Evolutionary conservation across 2,888 invertebrate genomes (phyloP), one percentile per base, ranked within the genome.

Genomic region (Polyploca ridens): DNA sequence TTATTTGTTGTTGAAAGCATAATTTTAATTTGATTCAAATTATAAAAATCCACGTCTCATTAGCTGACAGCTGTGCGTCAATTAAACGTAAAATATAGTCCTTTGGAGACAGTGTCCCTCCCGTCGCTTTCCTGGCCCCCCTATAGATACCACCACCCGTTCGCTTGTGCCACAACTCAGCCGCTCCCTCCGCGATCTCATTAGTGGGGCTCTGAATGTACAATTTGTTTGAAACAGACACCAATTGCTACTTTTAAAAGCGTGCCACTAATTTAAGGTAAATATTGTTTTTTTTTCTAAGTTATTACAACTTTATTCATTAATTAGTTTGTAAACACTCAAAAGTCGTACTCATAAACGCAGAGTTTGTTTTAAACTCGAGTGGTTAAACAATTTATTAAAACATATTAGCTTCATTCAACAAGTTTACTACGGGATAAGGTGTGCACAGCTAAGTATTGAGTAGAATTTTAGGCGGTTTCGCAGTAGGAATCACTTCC

Each of bases 51-150:
- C 82, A 84, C 85, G 86, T 88, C 91, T 93, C 90, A 91, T 92
- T 92, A 92, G 84, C 87, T 90, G 92, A 91, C 91, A 90, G 91
- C 90, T 88, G 90, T 84, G 91, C 90, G 90, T 92, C 93, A 93
- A 92, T 93, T 93, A 93, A 91, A 90, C 89, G 87, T 91, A 90
- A 93, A 93, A 92, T 93, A 93, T 91, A 87, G 91, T 88, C 90
- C 86, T 84, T 54, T 75, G 83, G 88, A 87, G 88, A 88, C 86
- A 84, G 76, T 68, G 49, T 63, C 64, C 67, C 60, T 63, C 59
- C 81, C 71, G 73, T 71, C 78, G 72, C 65, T 68, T 69, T 73
- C 78, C 64, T 66, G 64, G 62, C 57, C 70, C 61, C 70, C 69
- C 74, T 74, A 66, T 35, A 35, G 35, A 35, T 67, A 69, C 68